Conservation (phyloP, 2,888 invertebrate species). For the Odontocerum albicorne region DNA sequence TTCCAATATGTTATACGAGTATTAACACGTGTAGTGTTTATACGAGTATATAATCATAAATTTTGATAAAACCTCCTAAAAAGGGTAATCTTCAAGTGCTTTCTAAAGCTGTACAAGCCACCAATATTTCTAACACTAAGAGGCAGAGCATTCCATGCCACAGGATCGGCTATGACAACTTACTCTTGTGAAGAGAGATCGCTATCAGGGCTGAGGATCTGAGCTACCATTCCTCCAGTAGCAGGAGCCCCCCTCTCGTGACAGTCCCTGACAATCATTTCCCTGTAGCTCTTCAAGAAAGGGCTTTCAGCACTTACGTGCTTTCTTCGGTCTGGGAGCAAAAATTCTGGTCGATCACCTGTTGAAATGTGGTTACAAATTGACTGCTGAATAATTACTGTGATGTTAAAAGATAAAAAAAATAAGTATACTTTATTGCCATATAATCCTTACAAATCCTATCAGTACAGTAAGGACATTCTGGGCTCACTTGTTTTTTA, state of each 20-base stretch:
- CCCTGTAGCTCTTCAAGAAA: conserved; percentile 65
- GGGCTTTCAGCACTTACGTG: conserved; percentile 66
- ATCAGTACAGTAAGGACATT: too few relatives aligned
- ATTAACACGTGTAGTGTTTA: too few relatives aligned
- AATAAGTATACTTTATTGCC: background rate
- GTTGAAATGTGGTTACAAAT: conserved; percentile 1
- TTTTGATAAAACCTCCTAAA: too few relatives aligned
- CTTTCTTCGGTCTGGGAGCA: conserved; percentile 69
- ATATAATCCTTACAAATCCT: too few relatives aligned
- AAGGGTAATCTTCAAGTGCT: too few relatives aligned
- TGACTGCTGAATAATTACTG: background rate
- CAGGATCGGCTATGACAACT: too few relatives aligned
- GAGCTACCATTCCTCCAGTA: conserved; percentile 70
- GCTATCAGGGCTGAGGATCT: conserved; percentile 53
- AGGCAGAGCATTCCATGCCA: too few relatives aligned
- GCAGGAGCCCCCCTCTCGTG: conserved; percentile 64
- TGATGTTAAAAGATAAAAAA: background rate
- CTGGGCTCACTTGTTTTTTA: too few relatives aligned
- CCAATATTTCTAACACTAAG: too few relatives aligned
- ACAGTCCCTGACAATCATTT: conserved; percentile 60
- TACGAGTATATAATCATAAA: too few relatives aligned
- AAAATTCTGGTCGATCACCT: conserved; percentile 60
- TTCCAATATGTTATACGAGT: too few relatives aligned
- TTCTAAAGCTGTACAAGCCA: too few relatives aligned
- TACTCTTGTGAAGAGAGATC: conserved; percentile 45